phyloP scores from a whole-genome alignment of 37 sponge, comb jelly and placozoan genomes.

The Aphrocallistes beatrix region DNA sequence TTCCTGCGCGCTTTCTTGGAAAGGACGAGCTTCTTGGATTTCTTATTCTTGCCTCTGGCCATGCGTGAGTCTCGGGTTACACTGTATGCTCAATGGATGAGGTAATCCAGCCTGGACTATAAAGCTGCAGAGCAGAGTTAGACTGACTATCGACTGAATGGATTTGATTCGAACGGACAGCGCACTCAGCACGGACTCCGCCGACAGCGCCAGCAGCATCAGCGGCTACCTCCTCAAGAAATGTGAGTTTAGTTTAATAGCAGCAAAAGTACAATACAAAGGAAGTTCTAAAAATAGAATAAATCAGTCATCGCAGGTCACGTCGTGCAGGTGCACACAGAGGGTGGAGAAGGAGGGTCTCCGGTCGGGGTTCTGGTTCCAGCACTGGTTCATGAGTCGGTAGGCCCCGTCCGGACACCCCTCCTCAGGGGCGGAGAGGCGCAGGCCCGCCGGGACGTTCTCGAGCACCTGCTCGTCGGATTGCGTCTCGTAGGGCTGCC shows the following conservation, averaged over 20 bases:
- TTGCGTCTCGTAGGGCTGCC: conserved; percentile 48
- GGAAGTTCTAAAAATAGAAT: background rate
- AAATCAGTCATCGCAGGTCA: background rate
- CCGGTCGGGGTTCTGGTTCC: conserved; percentile 34
- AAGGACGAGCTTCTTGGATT: background rate
- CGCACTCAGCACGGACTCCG: background rate
- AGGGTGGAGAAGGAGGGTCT: conserved; percentile 48
- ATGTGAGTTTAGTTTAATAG: background rate
- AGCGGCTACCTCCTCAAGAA: background rate
- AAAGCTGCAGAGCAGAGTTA: background rate
- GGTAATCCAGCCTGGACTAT: no score
- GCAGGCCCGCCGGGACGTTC: conserved; percentile 42
- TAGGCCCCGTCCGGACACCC: conserved; percentile 43
- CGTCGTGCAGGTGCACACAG: conserved; percentile 1
- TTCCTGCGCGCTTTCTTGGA: background rate
- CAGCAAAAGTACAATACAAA: background rate
- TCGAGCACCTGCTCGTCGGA: conserved; percentile 51
- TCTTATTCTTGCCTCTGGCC: background rate
- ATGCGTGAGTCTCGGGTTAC: background rate
- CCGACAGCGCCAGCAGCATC: background rate
- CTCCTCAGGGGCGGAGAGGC: conserved; percentile 30
- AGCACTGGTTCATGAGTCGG: conserved; percentile 56
- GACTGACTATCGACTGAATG: background rate
- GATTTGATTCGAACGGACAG: background rate
- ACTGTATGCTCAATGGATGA: no score